Evolutionary conservation across 2,888 invertebrate species (phyloP).

Genomic region (Megaustenia siamemsis): DNA sequence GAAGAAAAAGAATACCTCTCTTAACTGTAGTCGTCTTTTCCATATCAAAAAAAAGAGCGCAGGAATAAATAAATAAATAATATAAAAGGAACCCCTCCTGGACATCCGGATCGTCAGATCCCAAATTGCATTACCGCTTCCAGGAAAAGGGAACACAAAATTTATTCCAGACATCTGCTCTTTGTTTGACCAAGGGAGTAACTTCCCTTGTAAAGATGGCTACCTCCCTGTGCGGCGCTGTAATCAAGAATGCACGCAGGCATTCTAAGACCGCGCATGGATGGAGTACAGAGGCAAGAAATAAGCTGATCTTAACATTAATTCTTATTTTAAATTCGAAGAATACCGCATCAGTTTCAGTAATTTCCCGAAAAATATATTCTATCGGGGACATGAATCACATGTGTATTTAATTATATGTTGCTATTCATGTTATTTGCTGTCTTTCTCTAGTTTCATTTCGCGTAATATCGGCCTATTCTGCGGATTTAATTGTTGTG

Average conservation of each 20-base stretch:
- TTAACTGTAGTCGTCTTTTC: too few relatives aligned
- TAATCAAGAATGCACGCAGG: constrained; percentile 37
- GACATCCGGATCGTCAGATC: not conserved
- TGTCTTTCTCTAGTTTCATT: too few relatives aligned
- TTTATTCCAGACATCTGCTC: constrained; percentile 85
- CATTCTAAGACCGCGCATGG: not conserved
- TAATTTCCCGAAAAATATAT: too few relatives aligned
- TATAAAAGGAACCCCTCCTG: not conserved
- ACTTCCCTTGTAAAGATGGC: constrained; percentile 38
- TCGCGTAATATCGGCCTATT: too few relatives aligned
- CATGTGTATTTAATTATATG: too few relatives aligned
- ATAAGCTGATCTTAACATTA: not conserved
- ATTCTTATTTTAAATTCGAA: not conserved
- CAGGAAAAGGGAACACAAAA: constrained; percentile 81
- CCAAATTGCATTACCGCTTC: constrained; percentile 41
- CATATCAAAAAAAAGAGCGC: too few relatives aligned
- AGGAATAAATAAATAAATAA: not conserved
- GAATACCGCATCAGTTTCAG: too few relatives aligned
- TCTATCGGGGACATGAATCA: too few relatives aligned
- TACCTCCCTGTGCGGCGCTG: constrained; percentile 14
- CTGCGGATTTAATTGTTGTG: too few relatives aligned
- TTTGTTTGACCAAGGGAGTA: constrained; percentile 50
- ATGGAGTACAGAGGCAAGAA: not conserved
- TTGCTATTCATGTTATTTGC: too few relatives aligned
- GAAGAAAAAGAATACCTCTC: too few relatives aligned